Evolutionary conservation across 2,888 invertebrate species (phyloP), one percentile per base, ranked within the genome.

Genomic region (Bellardia pandia): DNA sequence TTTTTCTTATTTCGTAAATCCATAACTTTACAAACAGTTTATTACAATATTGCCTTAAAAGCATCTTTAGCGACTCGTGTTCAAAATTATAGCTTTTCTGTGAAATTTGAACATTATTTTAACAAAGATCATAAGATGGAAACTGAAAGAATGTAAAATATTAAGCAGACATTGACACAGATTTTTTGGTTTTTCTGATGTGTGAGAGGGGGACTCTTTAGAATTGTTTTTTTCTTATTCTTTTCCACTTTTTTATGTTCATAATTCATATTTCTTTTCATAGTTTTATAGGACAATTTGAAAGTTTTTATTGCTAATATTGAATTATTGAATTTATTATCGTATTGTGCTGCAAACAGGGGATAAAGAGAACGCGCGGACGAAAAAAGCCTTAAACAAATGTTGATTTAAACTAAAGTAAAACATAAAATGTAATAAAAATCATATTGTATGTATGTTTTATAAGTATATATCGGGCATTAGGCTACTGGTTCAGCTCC

Each of bases 401-500:
- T 72, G 30, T 79, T 75, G 30, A 53, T 60, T 42, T 14, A 48
- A 53, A 68, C 74, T 45, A 64, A 68, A 75, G 56, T 66, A 74
- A 78, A 74, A 74, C 13, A 77, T 37, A 66, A 56, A 51, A 37
- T 66, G 4, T 56, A 13, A 60, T 14, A 60, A 66, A 68, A 45
- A 40, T 16, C 64, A 72, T 37, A 14, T 11, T 62, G 40, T 68
- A 30, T 30, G 37, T 37, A 37, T 42, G 33, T 23, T 23, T 23
- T 23, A 23, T 23, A 23, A 13, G 23, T 51, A 33, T 74, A 86
- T 82, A 76, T 86, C 81, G 85, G 85, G 85, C 83, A 88, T 85
- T 88, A 82, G 88, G 88, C 88, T 88, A 88, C 85, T 88, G 92
- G 89, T 90, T 81, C 81, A 76, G 16, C 42, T 37, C 37, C 11